Evolutionary conservation across 1,140 invertebrate species (phyloP), one percentile per base, ranked within the genome.

Genomic region (Cyclina sinensis): DNA sequence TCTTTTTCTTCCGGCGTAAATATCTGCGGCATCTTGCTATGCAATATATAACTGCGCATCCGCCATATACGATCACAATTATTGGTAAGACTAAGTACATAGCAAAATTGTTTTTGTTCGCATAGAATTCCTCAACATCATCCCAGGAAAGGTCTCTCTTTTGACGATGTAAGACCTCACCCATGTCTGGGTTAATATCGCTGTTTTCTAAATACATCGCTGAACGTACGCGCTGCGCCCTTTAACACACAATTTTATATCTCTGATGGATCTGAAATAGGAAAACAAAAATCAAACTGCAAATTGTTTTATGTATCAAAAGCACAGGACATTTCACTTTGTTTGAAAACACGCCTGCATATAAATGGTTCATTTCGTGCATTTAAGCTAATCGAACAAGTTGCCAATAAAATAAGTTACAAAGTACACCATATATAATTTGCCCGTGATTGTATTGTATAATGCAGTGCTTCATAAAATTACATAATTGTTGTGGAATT

Each of bases 41-140:
- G 57, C 93, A 93, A 65, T 94, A 94, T 43, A 94, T 92, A 24
- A 91, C 81, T 32, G 88, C 85, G 59, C 93, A 94, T 1, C 93
- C 92, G 4, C 93, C 93, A 62, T 94, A 94, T 18, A 94, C 89
- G 32, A 93, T 59, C 18, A 93, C 88, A 57, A 93, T 91, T 11
- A 86, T 70, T 3, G 93, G 93, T 32, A 94, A 80, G 0, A 94
- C 92, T 21, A 93, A 62, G 81, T 92, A 94, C 89, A 93, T 93
- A 2, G 93, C 93, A 88, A 92, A 89, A 83, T 94, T 94, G 89
- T 94, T 92, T 48, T 91, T 90, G 76, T 94, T 92, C 12, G 91
- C 92, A 27, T 92, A 91, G 76, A 94, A 94, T 18, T 84, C 86
- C 24, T 90, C 89, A 11, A 92, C 86, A 51, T 90, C 79, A n/a